Conservation (phyloP, 2,888 invertebrate species). For the Oithona nana region DNA sequence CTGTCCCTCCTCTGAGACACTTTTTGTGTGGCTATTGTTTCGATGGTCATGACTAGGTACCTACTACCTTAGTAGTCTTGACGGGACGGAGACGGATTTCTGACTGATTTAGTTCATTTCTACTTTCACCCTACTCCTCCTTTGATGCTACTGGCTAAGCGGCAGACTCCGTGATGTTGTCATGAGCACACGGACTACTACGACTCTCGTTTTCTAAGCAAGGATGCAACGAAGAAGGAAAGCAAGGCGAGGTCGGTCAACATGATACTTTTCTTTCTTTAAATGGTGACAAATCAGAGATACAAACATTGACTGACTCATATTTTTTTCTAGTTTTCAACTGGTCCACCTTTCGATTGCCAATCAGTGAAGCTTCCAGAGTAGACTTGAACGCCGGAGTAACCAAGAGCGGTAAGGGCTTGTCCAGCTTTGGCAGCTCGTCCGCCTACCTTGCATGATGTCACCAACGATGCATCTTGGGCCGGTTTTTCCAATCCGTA, state of each 20-base stretch:
- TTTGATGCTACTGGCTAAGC: too few species aligned
- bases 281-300: too few species aligned
- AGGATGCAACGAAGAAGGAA: too few species aligned
- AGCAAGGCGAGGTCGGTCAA: too few species aligned
- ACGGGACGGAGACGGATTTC: not conserved
- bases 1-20: not conserved
- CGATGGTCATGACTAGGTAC: not conserved
- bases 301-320: too few species aligned
- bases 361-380: conserved; percentile 12
- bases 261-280: too few species aligned
- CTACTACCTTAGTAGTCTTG: too few species aligned
- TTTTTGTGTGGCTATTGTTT: not conserved
- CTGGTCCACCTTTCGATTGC: conserved; percentile 12
- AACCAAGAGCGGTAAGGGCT: conserved; percentile 17
- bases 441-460: conserved; percentile 17
- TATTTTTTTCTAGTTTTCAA: not conserved
- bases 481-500: conserved; percentile 19
- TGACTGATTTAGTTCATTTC: not conserved
- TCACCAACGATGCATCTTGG: conserved; percentile 13
- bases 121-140: too few species aligned
- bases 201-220: too few species aligned
- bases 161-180: too few species aligned
- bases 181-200: too few species aligned
- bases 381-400: not conserved
- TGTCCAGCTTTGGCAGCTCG: conserved; percentile 16